A percentile compares a stretch with the other conserved stretches of the same genome.
Conservation (phyloP, 1,140 invertebrate genomes). For the Sitodiplosis mosellana region DNA sequence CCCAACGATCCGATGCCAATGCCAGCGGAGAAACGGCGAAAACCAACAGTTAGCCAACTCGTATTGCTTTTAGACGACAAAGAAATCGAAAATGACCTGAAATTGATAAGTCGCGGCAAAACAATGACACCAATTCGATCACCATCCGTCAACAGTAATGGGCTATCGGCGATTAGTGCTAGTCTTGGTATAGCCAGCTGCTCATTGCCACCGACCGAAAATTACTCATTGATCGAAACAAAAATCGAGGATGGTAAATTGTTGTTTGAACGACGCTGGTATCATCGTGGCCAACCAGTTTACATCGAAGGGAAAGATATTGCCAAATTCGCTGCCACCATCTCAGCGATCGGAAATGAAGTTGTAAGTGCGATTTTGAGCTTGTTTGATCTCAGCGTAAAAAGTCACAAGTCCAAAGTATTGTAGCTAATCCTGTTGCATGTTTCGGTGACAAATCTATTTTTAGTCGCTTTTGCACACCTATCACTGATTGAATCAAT, state of each 20-base stretch:
- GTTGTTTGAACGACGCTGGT: constrained; percentile 86
- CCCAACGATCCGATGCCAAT: constrained; percentile 85
- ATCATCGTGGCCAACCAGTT: constrained; percentile 79
- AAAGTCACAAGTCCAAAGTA: no score
- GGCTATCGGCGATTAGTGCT: neutral
- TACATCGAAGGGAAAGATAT: constrained; percentile 78
- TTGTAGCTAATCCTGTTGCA: neutral
- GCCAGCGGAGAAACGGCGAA: constrained; percentile 64
- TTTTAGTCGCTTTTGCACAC: no score
- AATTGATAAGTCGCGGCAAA: constrained; percentile 57
- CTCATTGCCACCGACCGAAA: constrained; percentile 27
- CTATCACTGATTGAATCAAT: neutral
- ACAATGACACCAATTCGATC: constrained; percentile 11
- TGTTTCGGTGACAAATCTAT: no score
- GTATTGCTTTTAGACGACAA: constrained; percentile 75
- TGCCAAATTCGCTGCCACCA: constrained; percentile 63
- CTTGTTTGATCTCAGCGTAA: neutral
- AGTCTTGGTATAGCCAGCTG: neutral
- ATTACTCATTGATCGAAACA: constrained; percentile 42
- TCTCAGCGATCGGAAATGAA: constrained; percentile 75
- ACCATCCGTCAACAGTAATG: neutral
- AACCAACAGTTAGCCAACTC: constrained; percentile 52
- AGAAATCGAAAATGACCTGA: constrained; percentile 75
- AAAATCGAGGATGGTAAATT: constrained; percentile 88
- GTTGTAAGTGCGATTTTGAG: constrained; percentile 47